Conservation (phyloP, 2,113 vertebrate genomes). For the Castor canadensis region DNA sequence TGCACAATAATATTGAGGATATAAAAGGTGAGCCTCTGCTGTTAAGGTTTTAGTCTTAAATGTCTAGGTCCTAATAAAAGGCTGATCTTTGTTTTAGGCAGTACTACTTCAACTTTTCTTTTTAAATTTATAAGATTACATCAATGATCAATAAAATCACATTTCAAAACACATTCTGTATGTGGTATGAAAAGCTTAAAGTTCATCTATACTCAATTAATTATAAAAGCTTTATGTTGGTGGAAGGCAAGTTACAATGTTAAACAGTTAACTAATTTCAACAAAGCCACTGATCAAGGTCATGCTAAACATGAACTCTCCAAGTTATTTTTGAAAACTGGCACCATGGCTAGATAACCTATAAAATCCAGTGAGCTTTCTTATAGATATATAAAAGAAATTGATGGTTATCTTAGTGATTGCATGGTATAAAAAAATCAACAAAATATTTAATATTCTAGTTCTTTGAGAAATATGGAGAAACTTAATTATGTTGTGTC, state of each 20-base stretch:
- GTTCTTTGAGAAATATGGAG: background rate
- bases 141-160: background rate
- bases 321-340: background rate
- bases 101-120: background rate
- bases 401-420: background rate
- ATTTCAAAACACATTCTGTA: background rate
- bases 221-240: background rate
- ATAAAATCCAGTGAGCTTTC: background rate
- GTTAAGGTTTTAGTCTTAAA: background rate
- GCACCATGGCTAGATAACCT: background rate
- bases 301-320: background rate
- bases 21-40: background rate
- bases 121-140: background rate
- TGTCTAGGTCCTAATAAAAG: background rate
- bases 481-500: slow-evolving; percentile 48
- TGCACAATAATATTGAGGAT: background rate
- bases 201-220: background rate
- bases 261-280: background rate
- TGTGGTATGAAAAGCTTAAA: background rate
- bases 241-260: background rate
- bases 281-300: background rate
- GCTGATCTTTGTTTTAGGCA: background rate
- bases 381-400: background rate
- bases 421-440: background rate
- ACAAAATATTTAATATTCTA: background rate